These are phyloP conservation scores for Alcedo atthis DNA, from an alignment of 2,797 vertebrate genomes.

Conservation along the genomic window DNA sequence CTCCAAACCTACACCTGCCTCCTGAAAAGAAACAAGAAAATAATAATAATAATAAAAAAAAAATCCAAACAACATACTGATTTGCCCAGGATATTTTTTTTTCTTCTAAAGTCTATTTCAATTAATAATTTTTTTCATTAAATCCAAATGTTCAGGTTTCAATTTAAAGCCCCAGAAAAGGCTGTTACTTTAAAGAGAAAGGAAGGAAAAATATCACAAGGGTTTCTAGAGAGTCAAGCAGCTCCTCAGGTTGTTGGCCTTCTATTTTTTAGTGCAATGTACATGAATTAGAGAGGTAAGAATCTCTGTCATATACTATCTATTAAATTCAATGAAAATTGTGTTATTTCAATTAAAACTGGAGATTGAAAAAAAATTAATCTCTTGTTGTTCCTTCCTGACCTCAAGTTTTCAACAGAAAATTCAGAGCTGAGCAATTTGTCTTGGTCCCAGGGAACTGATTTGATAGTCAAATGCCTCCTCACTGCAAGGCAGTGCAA, in stretches of 20 bases:
- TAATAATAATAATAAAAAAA: neutral
- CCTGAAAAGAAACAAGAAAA: constrained; percentile 20
- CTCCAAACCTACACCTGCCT: neutral
- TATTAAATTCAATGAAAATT: neutral
- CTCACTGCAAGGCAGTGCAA: neutral
- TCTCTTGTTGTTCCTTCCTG: neutral
- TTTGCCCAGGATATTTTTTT: neutral
- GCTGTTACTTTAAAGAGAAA: neutral
- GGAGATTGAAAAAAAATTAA: neutral
- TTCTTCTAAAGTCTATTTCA: neutral
- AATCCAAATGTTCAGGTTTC: neutral
- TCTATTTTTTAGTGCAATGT: neutral
- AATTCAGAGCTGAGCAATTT: neutral
- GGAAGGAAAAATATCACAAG: neutral
- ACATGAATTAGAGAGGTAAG: neutral
- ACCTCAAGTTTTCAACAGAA: neutral
- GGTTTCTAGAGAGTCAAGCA: neutral
- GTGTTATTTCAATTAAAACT: neutral
- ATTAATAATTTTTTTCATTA: neutral
- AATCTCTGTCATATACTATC: neutral
- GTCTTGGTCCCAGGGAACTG: neutral
- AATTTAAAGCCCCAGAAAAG: neutral
- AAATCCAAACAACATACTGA: neutral
- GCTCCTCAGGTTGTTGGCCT: neutral
- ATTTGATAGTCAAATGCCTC: neutral